Evolutionary conservation across 2,113 vertebrate species (phyloP), one percentile per base, ranked within the genome.

Genomic region (Camarhynchus parvulus): DNA sequence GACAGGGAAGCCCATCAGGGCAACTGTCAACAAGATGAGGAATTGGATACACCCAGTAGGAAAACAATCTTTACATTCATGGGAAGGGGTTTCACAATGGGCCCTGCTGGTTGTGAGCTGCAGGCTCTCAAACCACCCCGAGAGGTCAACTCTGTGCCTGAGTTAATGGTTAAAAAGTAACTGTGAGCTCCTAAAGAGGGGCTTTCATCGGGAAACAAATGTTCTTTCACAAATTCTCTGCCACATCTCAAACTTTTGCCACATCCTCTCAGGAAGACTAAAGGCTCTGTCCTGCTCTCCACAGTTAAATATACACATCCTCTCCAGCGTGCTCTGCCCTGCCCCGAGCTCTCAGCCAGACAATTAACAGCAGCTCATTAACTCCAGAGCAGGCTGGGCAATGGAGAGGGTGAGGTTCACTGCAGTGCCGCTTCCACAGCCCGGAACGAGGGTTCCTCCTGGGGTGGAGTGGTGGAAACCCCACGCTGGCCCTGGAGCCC

Each of bases 1-100:
- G 72, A 83, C 37, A 78, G 53, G 3, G 5, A 92, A 64, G 56
- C 41, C 72, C 74, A 44, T 18, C 69, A 68, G 75, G 69, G 73
- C 61, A 49, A 53, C 76, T 75, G 80, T 27, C 86, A 83, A 17
- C 27, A 69, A 75, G 66, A 78, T 78, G 83, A 96, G 56, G 66
- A 76, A 92, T 2, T 76, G 86, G 90, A 78, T 76, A 62, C 49
- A 49, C 5, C 17, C 44, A 33, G 66, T 11, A 67, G 1, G 15
- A 90, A 81, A 94, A 94, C 83, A 95, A 86, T 49, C 86, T 94
- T 87, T 66, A 79, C 66, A 95, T 96, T 96, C 90, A 94, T 50
- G 53, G 68, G 37, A 80, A 61, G 69, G 73, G 44, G 41, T 37
- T 89, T 75, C 88, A 58, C 31, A 50, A 70, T 12, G 69, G 83